Evolutionary conservation across 2,113 vertebrate genomes (phyloP), one percentile per base, ranked within the genome.

Genomic region (Otus sunia): DNA sequence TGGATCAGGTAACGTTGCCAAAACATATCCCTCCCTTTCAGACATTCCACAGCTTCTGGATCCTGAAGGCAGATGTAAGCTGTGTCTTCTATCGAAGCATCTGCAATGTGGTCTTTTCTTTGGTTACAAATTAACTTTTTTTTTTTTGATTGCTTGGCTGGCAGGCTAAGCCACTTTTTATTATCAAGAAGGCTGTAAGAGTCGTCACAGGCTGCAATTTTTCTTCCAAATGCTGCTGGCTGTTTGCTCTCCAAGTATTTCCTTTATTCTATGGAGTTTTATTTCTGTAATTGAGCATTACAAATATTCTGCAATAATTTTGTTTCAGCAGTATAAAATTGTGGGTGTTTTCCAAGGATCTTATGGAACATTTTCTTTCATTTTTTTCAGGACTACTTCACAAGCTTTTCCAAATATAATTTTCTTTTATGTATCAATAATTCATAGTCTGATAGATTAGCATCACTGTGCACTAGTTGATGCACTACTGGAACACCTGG

Each of bases 31-130:
- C 59, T 66, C 59, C 60, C 39, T 73, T 89, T 30, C 74, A 95
- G 90, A 76, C 79, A 94, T 93, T 94, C 92, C 90, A 71, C 60
- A 94, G 92, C 91, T 96, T 93, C 94, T 96, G 96, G 82, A 92
- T 95, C 82, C 64, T 89, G 67, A 64, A 94, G 88, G 88, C 91
- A 95, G 85, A 94, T 95, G 88, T 83, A 92, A 88, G 68, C 27
- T 86, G 53, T 90, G 87, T 41, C 88, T 96, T 77, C 90, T 87
- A 17, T 34, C 21, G 5, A 79, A 45, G 82, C 78, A 88, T 95
- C 85, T 87, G 75, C 55, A 92, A 78, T 10, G 30, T 62, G 66
- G 49, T 71, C 72, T 94, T 86, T 39, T 67, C 75, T 78, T 86
- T 82, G 37, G 80, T 84, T 89, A 62, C 55, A 91, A 87, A 52